Evolutionary conservation across 2,797 vertebrate genomes (phyloP), one percentile per base, ranked within the genome.

Genomic region (Anabas testudineus): DNA sequence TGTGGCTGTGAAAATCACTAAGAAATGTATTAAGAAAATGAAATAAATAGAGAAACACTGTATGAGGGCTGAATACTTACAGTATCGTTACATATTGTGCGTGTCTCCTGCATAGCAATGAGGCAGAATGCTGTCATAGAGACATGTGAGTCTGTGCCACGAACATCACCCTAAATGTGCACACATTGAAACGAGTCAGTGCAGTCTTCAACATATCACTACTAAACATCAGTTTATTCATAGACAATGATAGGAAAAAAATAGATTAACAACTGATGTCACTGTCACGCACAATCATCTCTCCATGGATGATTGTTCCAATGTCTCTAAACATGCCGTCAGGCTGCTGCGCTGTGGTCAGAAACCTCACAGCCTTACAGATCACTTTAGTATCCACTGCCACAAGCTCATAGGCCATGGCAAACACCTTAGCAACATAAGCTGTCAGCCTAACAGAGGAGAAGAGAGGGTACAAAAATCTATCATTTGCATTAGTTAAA

Each of bases 91-190:
- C 96, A 97, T 41, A 88, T 22, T 0, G 52, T 18, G 2, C 19
- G 71, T 2, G 94, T 82, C 69, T 96, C 96, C 69, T 93, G 70
- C 71, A 98, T 78, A 0, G 96, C 92, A 0, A 96, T 83, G 46
- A 96, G 81, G n/a, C 95, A 91, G 1, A 97, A 97, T 22, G 96
- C 95, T 0, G 97, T 97, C 76, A 97, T 89, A 0, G 96, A 92
- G 2, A 84, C 85, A 0, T 96, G 92, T 0, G 93, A 81, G 37
- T 93, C 87, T 91, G 84, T 91, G 37, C 18, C 64, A 0, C 2
- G 32, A 13, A 90, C 83, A 30, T 84, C 78, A 36, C 87, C 85
- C 89, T 90, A 16, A 47, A 86, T 24, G 59, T 0, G 2, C 7
- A 10, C 2, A 10, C 8, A 71, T 7, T 51, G 36, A 59, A 4